Evolutionary conservation across 2,888 invertebrate genomes (phyloP).

Genomic region (Ormyrus thymus): DNA sequence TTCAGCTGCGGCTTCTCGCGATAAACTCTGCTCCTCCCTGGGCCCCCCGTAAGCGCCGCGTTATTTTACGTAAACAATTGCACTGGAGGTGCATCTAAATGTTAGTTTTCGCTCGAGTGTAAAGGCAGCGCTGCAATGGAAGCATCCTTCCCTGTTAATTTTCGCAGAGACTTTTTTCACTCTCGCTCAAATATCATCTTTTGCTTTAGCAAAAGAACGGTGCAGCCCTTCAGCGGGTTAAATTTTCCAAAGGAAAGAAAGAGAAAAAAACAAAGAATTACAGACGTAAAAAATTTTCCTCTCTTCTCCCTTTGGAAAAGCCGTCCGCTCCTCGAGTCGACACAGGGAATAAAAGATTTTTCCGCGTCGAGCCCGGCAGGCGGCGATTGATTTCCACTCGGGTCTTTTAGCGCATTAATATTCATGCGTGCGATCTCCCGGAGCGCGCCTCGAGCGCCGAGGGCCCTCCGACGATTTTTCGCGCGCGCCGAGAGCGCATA

Average conservation of each 20-base stretch:
- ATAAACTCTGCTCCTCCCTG: conserved; percentile 11
- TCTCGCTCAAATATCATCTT: no score
- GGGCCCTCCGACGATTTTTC: conserved; percentile 14
- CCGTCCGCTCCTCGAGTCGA: not conserved
- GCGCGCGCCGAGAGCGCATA: not conserved
- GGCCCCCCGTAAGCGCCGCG: not conserved
- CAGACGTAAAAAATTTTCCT: not conserved
- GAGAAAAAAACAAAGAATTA: not conserved
- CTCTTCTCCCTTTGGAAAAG: not conserved
- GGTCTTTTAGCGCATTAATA: conserved; percentile 46
- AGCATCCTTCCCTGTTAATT: no score
- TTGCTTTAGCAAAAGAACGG: no score
- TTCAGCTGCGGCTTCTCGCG: not conserved
- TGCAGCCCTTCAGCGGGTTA: no score
- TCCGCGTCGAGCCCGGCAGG: not conserved
- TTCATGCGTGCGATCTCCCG: conserved; percentile 36
- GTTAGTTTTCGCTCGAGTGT: not conserved
- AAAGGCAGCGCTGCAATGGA: no score
- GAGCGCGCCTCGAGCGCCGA: conserved; percentile 28
- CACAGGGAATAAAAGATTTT: conserved; percentile 19
- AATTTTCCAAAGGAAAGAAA: no score
- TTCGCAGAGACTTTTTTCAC: no score
- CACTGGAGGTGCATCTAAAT: not conserved
- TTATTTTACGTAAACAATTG: conserved; percentile 19
- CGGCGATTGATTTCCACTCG: conserved; percentile 37